These are phyloP conservation scores for Dyspetes luteomarginatus DNA, from an alignment of 2,888 invertebrate genomes.

Conservation along the genomic window DNA sequence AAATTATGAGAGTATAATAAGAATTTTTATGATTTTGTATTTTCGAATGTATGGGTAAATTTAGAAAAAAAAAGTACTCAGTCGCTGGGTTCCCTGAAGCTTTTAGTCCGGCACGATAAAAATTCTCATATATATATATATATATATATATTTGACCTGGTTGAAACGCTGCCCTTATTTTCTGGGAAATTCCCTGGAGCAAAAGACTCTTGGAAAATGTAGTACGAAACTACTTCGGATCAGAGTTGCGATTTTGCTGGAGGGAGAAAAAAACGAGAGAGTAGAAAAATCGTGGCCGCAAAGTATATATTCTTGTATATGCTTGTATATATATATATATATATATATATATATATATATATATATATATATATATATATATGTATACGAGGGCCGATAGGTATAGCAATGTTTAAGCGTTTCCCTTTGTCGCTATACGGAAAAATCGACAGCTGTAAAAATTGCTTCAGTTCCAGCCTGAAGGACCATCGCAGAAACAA, in stretches of 20 bases:
- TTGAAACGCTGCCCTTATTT: constrained; percentile 32
- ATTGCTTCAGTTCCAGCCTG: constrained; percentile 48
- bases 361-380: background rate
- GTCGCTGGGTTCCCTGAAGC: no score
- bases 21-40: no score
- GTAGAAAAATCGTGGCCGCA: constrained; percentile 37
- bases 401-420: constrained; percentile 55
- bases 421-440: constrained; percentile 51
- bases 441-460: constrained; percentile 68
- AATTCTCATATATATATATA: background rate
- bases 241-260: constrained; percentile 36
- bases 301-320: constrained; percentile 13
- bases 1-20: no score
- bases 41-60: no score
- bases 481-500: constrained; percentile 3
- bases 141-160: background rate
- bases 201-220: constrained; percentile 29
- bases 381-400: background rate
- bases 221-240: constrained; percentile 30
- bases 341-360: no score
- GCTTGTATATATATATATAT: background rate
- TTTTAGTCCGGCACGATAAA: background rate
- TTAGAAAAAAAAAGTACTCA: no score
- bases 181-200: constrained; percentile 31
- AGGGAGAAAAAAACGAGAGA: constrained; percentile 9